These are phyloP conservation scores for Oreohelix idahoensis DNA, from an alignment of 1,140 invertebrate genomes.

Conservation along the genomic window DNA sequence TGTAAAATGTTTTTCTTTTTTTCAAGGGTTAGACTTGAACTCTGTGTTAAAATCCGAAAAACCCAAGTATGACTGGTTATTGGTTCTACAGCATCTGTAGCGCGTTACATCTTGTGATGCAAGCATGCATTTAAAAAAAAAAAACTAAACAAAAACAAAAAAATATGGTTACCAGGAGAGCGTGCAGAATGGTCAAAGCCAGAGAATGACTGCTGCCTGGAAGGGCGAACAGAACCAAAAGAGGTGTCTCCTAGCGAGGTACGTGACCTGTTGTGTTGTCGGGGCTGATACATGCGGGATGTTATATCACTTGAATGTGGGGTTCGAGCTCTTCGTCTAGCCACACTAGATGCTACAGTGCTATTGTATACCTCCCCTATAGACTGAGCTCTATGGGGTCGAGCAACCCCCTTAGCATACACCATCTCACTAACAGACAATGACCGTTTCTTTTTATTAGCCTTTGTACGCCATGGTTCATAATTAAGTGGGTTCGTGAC, in stretches of 20 bases:
- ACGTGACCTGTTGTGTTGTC: constrained; percentile 16
- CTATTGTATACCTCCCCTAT: constrained; percentile 31
- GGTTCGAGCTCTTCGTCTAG: constrained; percentile 23
- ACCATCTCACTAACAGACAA: constrained; percentile 32
- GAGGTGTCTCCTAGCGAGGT: constrained; percentile 35
- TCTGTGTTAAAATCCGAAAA: not conserved
- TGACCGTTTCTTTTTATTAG: not conserved
- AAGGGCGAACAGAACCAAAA: constrained; percentile 29
- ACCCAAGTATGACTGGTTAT: not conserved
- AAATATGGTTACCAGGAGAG: constrained; percentile 20
- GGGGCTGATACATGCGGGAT: constrained; percentile 36
- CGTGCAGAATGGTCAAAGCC: constrained; percentile 14
- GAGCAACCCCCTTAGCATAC: not conserved
- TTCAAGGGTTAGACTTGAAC: not conserved
- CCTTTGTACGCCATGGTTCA: constrained; percentile 42
- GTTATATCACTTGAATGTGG: not conserved
- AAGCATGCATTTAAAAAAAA: constrained; percentile 29
- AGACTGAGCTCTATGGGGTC: constrained; percentile 8
- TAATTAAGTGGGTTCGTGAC: constrained; percentile 39
- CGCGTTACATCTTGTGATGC: not conserved
- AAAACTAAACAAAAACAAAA: constrained; percentile 19
- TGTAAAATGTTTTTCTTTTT: not conserved
- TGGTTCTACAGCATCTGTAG: not conserved
- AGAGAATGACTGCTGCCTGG: constrained; percentile 25
- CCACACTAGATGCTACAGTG: constrained; percentile 32